A percentile compares a stretch with the other conserved stretches of the same genome.
Conservation (phyloP, 1,140 invertebrate genomes). For the Sesamia nonagrioides region DNA sequence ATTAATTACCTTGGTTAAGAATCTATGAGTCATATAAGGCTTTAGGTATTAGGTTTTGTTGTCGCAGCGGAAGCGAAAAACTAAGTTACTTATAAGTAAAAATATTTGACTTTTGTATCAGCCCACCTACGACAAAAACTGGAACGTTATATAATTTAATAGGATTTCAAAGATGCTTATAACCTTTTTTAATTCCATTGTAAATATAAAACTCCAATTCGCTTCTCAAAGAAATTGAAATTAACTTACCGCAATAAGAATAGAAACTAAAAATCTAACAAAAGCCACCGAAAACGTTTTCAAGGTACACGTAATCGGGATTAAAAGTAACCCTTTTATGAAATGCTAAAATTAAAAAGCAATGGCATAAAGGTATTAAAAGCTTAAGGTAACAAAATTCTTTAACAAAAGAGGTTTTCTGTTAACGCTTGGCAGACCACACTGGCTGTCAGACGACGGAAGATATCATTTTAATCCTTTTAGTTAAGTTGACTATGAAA, state of each 20-base stretch:
- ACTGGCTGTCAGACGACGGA: slow-evolving; percentile 83
- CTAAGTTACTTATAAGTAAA: no score
- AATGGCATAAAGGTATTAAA: slow-evolving; percentile 85
- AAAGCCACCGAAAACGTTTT: slow-evolving; percentile 66
- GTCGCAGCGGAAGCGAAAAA: background rate
- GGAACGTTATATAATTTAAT: slow-evolving; percentile 34
- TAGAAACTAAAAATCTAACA: slow-evolving; percentile 69
- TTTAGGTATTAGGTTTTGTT: background rate
- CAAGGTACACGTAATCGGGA: slow-evolving; percentile 75
- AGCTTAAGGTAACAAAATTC: slow-evolving; percentile 82
- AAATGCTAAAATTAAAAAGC: slow-evolving; percentile 84
- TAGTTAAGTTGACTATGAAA: slow-evolving; percentile 86
- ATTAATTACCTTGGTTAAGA: background rate
- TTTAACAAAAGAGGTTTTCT: slow-evolving; percentile 76
- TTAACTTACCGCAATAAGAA: slow-evolving; percentile 75
- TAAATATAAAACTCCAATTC: slow-evolving; percentile 13
- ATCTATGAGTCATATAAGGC: no score
- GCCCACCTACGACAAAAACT: background rate
- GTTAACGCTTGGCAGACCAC: slow-evolving; percentile 84
- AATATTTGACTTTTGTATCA: background rate
- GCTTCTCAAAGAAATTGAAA: slow-evolving; percentile 66
- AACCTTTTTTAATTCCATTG: slow-evolving; percentile 50
- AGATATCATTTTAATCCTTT: slow-evolving; percentile 87
- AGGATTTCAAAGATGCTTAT: slow-evolving; percentile 50
- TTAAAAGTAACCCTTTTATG: slow-evolving; percentile 84